Evolutionary conservation across 2,797 vertebrate genomes (phyloP), one percentile per base, ranked within the genome.

Genomic region (Alcedo quadribrachys): DNA sequence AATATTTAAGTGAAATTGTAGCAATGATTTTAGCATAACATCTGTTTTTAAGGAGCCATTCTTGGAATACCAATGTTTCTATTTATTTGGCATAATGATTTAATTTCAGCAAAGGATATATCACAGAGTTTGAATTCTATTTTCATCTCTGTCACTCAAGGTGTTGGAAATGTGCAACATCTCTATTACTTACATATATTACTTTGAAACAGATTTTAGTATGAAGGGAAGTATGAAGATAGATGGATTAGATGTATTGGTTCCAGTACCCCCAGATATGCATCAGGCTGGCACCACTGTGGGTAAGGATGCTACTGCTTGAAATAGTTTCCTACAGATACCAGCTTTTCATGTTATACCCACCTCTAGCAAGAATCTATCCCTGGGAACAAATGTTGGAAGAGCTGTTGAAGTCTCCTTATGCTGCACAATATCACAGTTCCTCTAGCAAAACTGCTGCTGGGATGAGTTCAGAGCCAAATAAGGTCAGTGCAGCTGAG

Each of bases 31-130:
- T 51, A 80, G 58, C 16, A 80, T 25, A 30, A 45, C 53, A 75
- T 76, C 35, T 15, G 5, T 54, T 89, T 89, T 79, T 42, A 77
- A 76, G 37, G 51, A 9, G 84, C 53, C 13, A 7, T 90, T 82
- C 54, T 51, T 83, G 55, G 58, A 79, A 68, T 33, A 66, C 32
- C 73, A 79, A 76, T 43, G 28, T 51, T 94, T 92, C 37, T 81
- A 6, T 90, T 88, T 95, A 67, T 91, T 93, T 68, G 75, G 35
- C 27, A 45, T 67, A 48, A 69, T 76, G 32, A 63, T 91, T 87
- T 67, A 90, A 90, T 83, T 35, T 81, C 48, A 94, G 58, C 19
- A 57, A 65, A 65, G 30, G 33, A 21, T 69, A 46, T 32, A 62
- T 32, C 40, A 60, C 35, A n/a, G 10, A 1, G 87, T 85, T 79